phyloP scores from a whole-genome alignment of 2,888 invertebrate species.

The Conistra vaccinii region DNA sequence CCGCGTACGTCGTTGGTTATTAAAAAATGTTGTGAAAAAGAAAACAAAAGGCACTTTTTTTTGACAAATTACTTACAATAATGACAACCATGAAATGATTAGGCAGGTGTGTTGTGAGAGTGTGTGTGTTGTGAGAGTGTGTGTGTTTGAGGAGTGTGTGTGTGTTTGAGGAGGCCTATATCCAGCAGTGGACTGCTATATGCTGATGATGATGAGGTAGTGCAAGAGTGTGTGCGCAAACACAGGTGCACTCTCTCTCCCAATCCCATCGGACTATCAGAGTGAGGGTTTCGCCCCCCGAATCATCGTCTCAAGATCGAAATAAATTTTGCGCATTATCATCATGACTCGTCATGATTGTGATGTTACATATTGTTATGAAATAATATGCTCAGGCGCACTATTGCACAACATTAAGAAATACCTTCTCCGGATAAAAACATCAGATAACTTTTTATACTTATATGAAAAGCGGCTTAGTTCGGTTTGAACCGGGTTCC shows the following conservation, averaged over 20 bases:
- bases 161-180: too few relatives aligned
- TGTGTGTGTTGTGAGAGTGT: too few relatives aligned
- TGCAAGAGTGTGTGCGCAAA: not conserved
- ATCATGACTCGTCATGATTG: not conserved
- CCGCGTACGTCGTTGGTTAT: too few relatives aligned
- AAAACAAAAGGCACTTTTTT: too few relatives aligned
- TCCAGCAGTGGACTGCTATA: too few relatives aligned
- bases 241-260: not conserved
- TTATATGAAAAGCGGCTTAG: not conserved
- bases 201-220: too few relatives aligned
- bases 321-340: not conserved
- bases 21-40: too few relatives aligned
- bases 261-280: not conserved
- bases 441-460: not conserved
- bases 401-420: constrained; percentile 25
- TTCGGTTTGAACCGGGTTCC: not conserved
- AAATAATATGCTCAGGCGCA: constrained; percentile 16
- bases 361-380: constrained; percentile 19
- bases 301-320: too few relatives aligned
- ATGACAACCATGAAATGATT: too few relatives aligned
- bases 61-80: too few relatives aligned
- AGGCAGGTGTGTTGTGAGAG: too few relatives aligned
- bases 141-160: too few relatives aligned
- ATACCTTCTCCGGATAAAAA: not conserved
- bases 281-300: not conserved